A percentile compares a stretch with the other conserved stretches of the same genome.
Conservation (phyloP, 1,140 invertebrate species). For the Liolophura sinensis region DNA sequence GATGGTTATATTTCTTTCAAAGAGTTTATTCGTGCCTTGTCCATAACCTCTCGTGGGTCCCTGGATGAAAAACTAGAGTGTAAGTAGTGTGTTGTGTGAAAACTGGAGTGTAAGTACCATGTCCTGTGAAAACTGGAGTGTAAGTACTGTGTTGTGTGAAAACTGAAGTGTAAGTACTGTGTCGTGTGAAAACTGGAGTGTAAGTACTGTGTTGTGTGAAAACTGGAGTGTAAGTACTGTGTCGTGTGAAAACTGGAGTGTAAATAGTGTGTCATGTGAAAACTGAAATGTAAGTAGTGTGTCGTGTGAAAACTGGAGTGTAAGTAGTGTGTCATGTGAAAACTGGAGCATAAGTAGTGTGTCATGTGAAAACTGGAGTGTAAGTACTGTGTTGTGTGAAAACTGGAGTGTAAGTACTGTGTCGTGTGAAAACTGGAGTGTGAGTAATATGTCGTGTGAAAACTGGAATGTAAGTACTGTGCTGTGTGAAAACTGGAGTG, state of each 20-base stretch:
- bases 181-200: background rate
- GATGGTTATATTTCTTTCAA: slow-evolving; percentile 57
- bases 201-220: background rate
- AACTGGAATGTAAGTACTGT: too few relatives aligned
- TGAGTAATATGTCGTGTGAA: too few relatives aligned
- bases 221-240: background rate
- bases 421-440: too few relatives aligned
- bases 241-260: background rate
- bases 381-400: too few relatives aligned
- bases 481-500: too few relatives aligned
- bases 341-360: too few relatives aligned
- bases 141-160: background rate
- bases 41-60: slow-evolving; percentile 69
- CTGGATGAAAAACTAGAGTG: slow-evolving; percentile 81
- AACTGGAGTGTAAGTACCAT: background rate
- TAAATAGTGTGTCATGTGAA: background rate
- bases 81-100: slow-evolving; percentile 26
- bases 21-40: slow-evolving; percentile 57
- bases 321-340: background rate
- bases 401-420: too few relatives aligned
- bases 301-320: background rate
- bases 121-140: background rate
- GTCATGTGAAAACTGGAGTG: too few relatives aligned
- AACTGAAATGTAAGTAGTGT: background rate
- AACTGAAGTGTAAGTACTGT: background rate